phyloP scores from a whole-genome alignment of 1,140 invertebrate species.

The Listronotus oregonensis region DNA sequence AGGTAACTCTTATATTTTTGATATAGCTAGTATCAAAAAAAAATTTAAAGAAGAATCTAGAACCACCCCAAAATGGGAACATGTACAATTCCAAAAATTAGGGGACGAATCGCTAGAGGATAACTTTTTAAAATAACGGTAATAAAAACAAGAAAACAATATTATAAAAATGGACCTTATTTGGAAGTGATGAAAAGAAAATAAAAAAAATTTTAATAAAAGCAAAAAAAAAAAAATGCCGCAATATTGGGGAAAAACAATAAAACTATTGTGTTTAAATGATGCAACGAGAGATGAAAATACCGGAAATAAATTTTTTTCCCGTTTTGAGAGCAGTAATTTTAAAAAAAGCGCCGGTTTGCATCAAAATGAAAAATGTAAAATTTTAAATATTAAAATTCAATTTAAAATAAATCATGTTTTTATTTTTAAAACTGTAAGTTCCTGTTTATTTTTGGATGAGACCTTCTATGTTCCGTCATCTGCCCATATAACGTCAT shows the following conservation, averaged over 20 bases:
- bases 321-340: conserved; percentile 18
- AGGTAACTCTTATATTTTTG: too few relatives aligned
- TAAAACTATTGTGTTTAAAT: too few relatives aligned
- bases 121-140: background rate
- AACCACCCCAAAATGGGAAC: conserved; percentile 7
- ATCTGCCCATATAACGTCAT: conserved; percentile 17
- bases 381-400: background rate
- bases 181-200: background rate
- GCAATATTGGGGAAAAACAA: too few relatives aligned
- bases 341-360: conserved; percentile 26
- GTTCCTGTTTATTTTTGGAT: conserved; percentile 27
- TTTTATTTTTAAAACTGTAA: background rate
- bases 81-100: conserved; percentile 19
- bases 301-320: background rate
- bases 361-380: conserved; percentile 33
- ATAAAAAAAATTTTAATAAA: background rate
- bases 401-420: background rate
- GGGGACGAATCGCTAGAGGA: conserved; percentile 27
- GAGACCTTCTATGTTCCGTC: conserved; percentile 27
- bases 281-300: too few relatives aligned
- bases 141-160: background rate
- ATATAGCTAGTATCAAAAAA: too few relatives aligned
- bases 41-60: too few relatives aligned
- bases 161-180: background rate
- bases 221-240: too few relatives aligned